Percentiles rank a stretch among this genome's conserved stretches.
Evolutionary conservation across 2,113 vertebrate species (phyloP).

Genomic region (Fulmarus glacialis): DNA sequence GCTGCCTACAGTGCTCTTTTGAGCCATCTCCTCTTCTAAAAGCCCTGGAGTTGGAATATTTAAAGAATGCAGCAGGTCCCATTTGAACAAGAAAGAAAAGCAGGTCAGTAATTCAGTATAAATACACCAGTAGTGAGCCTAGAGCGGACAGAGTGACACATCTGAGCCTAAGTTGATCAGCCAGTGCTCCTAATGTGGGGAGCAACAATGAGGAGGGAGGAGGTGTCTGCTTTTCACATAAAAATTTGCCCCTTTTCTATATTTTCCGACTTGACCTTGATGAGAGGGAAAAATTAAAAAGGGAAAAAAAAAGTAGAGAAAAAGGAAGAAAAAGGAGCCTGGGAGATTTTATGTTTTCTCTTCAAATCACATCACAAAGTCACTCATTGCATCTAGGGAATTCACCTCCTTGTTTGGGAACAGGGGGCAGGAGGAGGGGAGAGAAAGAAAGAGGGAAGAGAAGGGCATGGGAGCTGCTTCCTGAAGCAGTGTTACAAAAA

Average conservation of each 20-base stretch:
- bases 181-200: slow-evolving; percentile 1
- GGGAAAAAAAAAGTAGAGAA: not conserved
- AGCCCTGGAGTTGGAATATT: not conserved
- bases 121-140: not conserved
- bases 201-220: not conserved
- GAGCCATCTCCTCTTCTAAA: not conserved
- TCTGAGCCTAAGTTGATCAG: not conserved
- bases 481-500: slow-evolving; percentile 77
- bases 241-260: not conserved
- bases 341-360: slow-evolving; percentile 38
- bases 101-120: not conserved
- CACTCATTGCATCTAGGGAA: slow-evolving; percentile 47
- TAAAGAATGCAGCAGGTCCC: not conserved
- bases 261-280: not conserved
- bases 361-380: slow-evolving; percentile 30
- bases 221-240: not conserved
- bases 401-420: slow-evolving; percentile 66
- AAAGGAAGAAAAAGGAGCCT: slow-evolving; percentile 14
- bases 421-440: not conserved
- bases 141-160: not conserved
- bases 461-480: slow-evolving; percentile 56
- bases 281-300: not conserved
- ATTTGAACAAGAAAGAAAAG: not conserved
- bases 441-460: slow-evolving; percentile 61
- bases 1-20: not conserved